Percentiles rank a stretch among this genome's conserved stretches.
These are phyloP conservation scores for Bombyx huttoni DNA, from an alignment of 2,888 invertebrate species.

Conservation along the genomic window DNA sequence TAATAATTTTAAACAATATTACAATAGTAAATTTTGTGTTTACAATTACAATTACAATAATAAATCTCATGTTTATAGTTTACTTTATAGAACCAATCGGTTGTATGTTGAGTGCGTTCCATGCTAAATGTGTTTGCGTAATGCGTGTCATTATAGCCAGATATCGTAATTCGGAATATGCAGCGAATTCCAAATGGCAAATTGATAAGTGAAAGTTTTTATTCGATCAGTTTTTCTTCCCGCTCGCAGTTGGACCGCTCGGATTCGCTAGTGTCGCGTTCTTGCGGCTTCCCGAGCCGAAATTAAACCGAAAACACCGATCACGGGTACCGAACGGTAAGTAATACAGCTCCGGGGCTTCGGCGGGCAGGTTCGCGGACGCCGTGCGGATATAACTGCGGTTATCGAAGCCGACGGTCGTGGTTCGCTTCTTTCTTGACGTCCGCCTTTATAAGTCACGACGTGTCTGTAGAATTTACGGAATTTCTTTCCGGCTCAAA, in stretches of 20 bases:
- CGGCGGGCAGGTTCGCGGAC: neutral
- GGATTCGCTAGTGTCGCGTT: constrained; percentile 14
- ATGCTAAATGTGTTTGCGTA: no score
- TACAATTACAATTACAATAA: no score
- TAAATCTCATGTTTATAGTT: no score
- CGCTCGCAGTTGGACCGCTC: constrained; percentile 14
- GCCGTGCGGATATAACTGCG: constrained; percentile 1
- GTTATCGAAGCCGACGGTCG: neutral
- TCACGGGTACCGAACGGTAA: constrained; percentile 1
- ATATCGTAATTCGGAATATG: no score
- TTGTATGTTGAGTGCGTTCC: no score
- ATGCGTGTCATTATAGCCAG: no score
- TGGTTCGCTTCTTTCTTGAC: neutral
- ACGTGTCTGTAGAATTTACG: neutral
- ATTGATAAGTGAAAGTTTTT: no score
- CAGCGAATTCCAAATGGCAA: no score
- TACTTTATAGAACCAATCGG: no score
- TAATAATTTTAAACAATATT: no score
- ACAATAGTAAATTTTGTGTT: no score
- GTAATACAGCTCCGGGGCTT: constrained; percentile 3
- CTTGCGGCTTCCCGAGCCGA: constrained; percentile 35
- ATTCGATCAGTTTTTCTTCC: neutral
- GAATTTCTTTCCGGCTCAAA: neutral
- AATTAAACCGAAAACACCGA: constrained; percentile 29
- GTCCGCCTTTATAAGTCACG: no score